Conservation (phyloP, 2,113 vertebrate species). For the Xenopus tropicalis region UCB_Xtro_10.0 CM004443.2:197265501-197266000, state of each 20-base stretch:
- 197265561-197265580: conserved; percentile 56
- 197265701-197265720: conserved; percentile 89
- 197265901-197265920: conserved; percentile 75
- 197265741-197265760: conserved; percentile 63
- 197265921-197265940: conserved; percentile 67
- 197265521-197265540: conserved; percentile 72
- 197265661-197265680: conserved; percentile 59
- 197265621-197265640: conserved; percentile 76
- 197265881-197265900: conserved; percentile 70
- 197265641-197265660: conserved; percentile 81
- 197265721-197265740: conserved; percentile 82
- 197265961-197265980: conserved; percentile 89
- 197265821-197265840: conserved; percentile 49
- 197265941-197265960: conserved; percentile 66
- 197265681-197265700: conserved; percentile 71
- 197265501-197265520: conserved; percentile 80
- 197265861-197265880: conserved; percentile 79
- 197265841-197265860: conserved; percentile 49
- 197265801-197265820: conserved; percentile 65
- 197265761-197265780: conserved; percentile 47
- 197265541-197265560: conserved; percentile 72
- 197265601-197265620: conserved; percentile 69
- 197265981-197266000: conserved; percentile 93
- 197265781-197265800: conserved; percentile 69
- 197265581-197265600: conserved; percentile 59